These are phyloP conservation scores for Gymnothorax reevesii DNA, from an alignment of 2,797 vertebrate species.

Conservation along the genomic window DNA sequence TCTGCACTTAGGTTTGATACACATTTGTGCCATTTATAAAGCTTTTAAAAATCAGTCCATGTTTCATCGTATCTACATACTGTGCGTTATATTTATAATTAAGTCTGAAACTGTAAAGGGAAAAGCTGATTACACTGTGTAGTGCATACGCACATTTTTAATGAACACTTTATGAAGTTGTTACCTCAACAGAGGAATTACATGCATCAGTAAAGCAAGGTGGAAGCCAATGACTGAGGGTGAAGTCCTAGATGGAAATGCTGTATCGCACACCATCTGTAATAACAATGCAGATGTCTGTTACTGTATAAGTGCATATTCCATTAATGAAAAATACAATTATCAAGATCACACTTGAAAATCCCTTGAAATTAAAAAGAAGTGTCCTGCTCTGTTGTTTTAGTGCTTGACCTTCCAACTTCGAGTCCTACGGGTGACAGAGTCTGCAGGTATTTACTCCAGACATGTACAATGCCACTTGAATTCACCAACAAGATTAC, in stretches of 20 bases:
- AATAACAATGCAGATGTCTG: background rate
- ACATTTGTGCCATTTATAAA: background rate
- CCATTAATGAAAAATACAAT: background rate
- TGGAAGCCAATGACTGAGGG: background rate
- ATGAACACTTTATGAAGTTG: background rate
- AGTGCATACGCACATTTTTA: background rate
- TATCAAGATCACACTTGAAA: background rate
- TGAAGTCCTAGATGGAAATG: background rate
- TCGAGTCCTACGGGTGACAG: too few relatives aligned
- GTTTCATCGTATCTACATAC: background rate
- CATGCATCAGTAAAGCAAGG: background rate
- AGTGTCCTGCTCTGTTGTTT: background rate
- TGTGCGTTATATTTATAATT: background rate
- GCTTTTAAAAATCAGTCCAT: background rate
- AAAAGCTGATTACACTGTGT: background rate
- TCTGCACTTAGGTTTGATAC: too few relatives aligned
- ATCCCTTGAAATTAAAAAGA: background rate
- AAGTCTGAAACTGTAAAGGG: background rate
- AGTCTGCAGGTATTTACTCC: too few relatives aligned
- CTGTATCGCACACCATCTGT: background rate
- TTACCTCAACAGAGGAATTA: background rate
- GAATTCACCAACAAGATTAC: too few relatives aligned
- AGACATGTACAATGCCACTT: too few relatives aligned
- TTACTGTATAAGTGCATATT: too few relatives aligned
- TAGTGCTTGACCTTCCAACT: background rate